Percentiles rank a stretch among this genome's conserved stretches.
phyloP scores from a whole-genome alignment of 2,797 vertebrate genomes.

The Danio kyathit region DNA sequence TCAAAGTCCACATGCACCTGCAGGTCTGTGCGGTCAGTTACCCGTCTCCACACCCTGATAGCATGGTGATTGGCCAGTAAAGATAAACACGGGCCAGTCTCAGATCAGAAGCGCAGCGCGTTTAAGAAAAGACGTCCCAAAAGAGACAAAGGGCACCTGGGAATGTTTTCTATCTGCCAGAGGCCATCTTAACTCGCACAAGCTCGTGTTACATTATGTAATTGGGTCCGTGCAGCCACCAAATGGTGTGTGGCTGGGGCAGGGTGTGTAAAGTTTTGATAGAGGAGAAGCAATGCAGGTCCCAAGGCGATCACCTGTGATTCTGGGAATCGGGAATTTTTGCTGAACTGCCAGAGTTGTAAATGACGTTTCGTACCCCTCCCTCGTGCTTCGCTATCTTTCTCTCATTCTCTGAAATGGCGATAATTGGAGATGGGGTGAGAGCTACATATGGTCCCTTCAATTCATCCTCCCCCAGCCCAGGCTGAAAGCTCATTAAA shows the following conservation, averaged over 20 bases:
- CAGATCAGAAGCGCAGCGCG: constrained; percentile 35
- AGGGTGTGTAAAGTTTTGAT: constrained; percentile 53
- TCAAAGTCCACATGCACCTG: constrained; percentile 74
- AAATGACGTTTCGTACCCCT: constrained; percentile 59
- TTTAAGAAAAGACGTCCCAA: constrained; percentile 56
- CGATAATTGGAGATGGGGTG: constrained; percentile 80
- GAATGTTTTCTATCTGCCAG: constrained; percentile 76
- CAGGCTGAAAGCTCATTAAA: constrained; percentile 85
- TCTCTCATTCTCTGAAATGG: constrained; percentile 67
- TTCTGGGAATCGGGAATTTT: constrained; percentile 50
- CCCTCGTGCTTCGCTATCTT: constrained; percentile 33
- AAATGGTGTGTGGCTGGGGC: constrained; percentile 70
- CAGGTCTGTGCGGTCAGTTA: constrained; percentile 56
- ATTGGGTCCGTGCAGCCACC: constrained; percentile 76
- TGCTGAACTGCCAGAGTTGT: constrained; percentile 39
- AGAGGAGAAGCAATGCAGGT: constrained; percentile 43
- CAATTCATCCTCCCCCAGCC: constrained; percentile 73
- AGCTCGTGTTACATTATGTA: constrained; percentile 81
- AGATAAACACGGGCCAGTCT: constrained; percentile 56
- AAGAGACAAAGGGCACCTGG: constrained; percentile 70
- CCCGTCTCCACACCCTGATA: constrained; percentile 50
- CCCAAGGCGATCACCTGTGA: constrained; percentile 61
- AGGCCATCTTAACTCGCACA: constrained; percentile 66
- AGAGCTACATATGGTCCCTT: constrained; percentile 80
- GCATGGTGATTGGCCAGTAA: constrained; percentile 39